Percentiles rank a stretch among this genome's conserved stretches.
phyloP scores from a whole-genome alignment of 2,888 invertebrate species.

The Phoronis australis region DNA sequence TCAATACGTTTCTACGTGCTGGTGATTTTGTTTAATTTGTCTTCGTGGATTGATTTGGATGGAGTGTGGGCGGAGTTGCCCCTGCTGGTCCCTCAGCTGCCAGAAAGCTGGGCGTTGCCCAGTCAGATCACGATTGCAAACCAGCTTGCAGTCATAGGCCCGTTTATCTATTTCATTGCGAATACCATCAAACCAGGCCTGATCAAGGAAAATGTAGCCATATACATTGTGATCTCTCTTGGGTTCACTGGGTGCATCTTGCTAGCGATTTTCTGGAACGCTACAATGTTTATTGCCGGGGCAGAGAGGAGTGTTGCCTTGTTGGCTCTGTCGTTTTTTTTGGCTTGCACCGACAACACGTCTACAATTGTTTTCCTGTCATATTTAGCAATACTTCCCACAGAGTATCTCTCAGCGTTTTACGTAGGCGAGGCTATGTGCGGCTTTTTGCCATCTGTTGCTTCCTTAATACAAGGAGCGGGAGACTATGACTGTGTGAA shows the following conservation, averaged over 20 bases:
- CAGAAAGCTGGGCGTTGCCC: slow-evolving; percentile 79
- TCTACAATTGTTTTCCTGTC: slow-evolving; percentile 83
- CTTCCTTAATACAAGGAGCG: slow-evolving; percentile 75
- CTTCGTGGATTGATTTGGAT: slow-evolving; percentile 81
- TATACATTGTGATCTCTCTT: slow-evolving; percentile 50
- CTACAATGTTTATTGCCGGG: slow-evolving; percentile 57
- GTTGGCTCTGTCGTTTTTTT: slow-evolving; percentile 63
- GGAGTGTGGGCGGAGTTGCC: slow-evolving; percentile 81
- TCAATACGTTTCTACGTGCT: slow-evolving; percentile 54
- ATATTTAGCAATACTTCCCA: slow-evolving; percentile 66
- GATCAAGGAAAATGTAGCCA: slow-evolving; percentile 40
- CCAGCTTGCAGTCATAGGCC: slow-evolving; percentile 74
- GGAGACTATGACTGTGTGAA: slow-evolving; percentile 57
- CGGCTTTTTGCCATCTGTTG: slow-evolving; percentile 73
- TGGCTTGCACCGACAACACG: slow-evolving; percentile 74
- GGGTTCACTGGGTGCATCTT: slow-evolving; percentile 49
- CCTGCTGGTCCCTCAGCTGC: slow-evolving; percentile 68
- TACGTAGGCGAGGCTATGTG: slow-evolving; percentile 53
- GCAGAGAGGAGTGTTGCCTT: slow-evolving; percentile 52
- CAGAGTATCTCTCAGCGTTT: slow-evolving; percentile 73
- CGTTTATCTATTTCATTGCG: slow-evolving; percentile 61
- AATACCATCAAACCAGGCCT: slow-evolving; percentile 6
- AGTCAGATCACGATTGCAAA: slow-evolving; percentile 74
- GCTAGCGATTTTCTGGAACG: slow-evolving; percentile 54
- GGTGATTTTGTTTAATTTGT: slow-evolving; percentile 64